phyloP scores from a whole-genome alignment of 2,797 vertebrate species.

The Macroramphosus scolopax region DNA sequence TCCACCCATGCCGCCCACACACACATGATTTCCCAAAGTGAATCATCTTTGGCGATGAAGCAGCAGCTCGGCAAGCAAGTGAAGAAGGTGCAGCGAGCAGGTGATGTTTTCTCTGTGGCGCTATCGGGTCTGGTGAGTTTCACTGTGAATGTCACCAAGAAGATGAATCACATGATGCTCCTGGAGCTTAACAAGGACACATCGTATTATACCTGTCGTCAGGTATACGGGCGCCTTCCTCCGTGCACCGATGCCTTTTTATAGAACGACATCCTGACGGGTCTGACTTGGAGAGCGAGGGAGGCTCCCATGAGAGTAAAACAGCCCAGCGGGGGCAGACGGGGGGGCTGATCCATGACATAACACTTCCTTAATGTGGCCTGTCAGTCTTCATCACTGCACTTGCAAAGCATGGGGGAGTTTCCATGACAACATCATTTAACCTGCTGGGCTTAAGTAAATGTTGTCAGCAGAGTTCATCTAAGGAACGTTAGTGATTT shows the following conservation, averaged over 20 bases:
- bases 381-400: conserved; percentile 16
- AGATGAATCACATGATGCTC: conserved; percentile 13
- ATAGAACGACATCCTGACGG: conserved; percentile 35
- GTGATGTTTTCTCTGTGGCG: neutral
- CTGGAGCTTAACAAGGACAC: conserved; percentile 19
- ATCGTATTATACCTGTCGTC: conserved; percentile 36
- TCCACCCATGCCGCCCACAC: conserved; percentile 18
- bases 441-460: too few relatives aligned
- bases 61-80: conserved; percentile 15
- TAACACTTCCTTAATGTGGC: conserved; percentile 9
- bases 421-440: conserved; percentile 40
- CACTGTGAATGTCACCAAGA: conserved; percentile 5
- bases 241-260: conserved; percentile 42
- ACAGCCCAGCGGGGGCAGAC: conserved; percentile 1
- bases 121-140: neutral
- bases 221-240: conserved; percentile 34
- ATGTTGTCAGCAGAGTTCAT: conserved; percentile 5
- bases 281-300: neutral
- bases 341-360: conserved; percentile 21
- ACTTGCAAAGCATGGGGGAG: conserved; percentile 6
- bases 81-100: neutral
- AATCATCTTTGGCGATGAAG: conserved; percentile 22
- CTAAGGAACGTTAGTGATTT: conserved; percentile 1
- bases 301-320: conserved; percentile 8
- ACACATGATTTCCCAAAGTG: conserved; percentile 24